A percentile compares a stretch with the other conserved stretches of the same genome.
Evolutionary conservation across 2,113 vertebrate genomes (phyloP).

Genomic region (Uria aalge): DNA sequence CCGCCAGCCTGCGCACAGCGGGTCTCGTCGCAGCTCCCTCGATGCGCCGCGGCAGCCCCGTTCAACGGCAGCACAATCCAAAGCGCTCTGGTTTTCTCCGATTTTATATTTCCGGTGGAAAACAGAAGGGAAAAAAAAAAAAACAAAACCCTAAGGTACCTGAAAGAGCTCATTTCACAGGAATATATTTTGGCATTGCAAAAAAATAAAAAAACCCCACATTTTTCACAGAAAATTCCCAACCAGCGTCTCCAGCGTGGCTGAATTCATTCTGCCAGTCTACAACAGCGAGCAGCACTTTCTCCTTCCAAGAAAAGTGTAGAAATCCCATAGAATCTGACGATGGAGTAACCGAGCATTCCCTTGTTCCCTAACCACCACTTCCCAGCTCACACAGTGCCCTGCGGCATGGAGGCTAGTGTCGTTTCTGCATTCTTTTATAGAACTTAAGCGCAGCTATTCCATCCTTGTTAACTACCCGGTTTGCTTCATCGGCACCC

Average conservation of each 20-base stretch:
- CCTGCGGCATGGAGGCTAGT: background rate
- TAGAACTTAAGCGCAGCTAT: background rate
- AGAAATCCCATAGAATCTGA: background rate
- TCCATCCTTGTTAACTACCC: background rate
- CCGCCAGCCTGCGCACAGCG: background rate
- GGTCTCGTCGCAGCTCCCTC: background rate
- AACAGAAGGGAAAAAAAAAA: background rate
- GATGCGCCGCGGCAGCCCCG: background rate
- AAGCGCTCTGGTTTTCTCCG: background rate
- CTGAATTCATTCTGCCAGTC: background rate
- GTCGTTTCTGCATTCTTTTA: background rate
- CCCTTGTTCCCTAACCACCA: background rate
- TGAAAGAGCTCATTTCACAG: background rate
- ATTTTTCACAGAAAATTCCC: background rate
- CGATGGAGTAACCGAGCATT: background rate
- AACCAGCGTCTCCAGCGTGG: background rate
- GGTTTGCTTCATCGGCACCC: background rate
- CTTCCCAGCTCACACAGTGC: background rate
- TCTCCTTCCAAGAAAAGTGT: background rate
- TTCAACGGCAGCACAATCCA: background rate
- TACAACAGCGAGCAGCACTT: background rate
- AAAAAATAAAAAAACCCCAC: background rate
- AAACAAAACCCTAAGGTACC: background rate
- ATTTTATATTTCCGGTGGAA: background rate
- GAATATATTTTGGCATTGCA: background rate